These are phyloP conservation scores for Nomada fabriciana DNA, from an alignment of 2,888 invertebrate genomes.

Conservation along the genomic window DNA sequence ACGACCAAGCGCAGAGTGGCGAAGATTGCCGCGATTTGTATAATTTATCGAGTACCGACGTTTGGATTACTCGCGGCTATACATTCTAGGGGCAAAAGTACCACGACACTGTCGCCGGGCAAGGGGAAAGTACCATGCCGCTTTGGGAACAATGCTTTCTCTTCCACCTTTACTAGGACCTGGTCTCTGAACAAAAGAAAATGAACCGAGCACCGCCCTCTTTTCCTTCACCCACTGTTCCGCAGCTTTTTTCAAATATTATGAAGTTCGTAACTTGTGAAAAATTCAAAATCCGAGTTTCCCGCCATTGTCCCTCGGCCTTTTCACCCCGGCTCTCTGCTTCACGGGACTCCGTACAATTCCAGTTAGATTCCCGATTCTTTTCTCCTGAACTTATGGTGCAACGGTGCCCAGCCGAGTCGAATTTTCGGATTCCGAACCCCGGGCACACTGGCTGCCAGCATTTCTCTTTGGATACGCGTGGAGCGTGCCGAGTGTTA, in stretches of 20 bases:
- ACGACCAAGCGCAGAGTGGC: neutral
- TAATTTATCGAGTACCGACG: constrained; percentile 62
- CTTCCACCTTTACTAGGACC: constrained; percentile 17
- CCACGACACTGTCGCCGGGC: constrained; percentile 1
- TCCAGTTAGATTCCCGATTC: neutral
- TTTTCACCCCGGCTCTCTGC: neutral
- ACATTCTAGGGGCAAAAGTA: constrained; percentile 24
- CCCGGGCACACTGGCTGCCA: neutral
- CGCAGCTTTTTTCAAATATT: constrained; percentile 53
- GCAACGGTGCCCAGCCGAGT: too few species aligned
- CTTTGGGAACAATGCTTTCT: constrained; percentile 54
- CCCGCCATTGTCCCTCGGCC: constrained; percentile 14
- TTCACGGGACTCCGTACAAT: neutral
- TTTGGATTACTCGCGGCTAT: constrained; percentile 48
- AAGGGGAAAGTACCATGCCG: neutral
- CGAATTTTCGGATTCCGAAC: constrained; percentile 27
- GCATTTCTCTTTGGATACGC: neutral
- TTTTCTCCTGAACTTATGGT: too few species aligned
- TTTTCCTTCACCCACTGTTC: neutral
- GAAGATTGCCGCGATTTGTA: constrained; percentile 59
- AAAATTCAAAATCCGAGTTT: constrained; percentile 56
- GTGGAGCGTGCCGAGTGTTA: constrained; percentile 5
- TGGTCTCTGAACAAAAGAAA: constrained; percentile 37
- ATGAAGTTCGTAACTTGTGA: constrained; percentile 44
- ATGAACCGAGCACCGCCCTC: constrained; percentile 27